A percentile compares a stretch with the other conserved stretches of the same genome.
These are phyloP conservation scores for Corvus cornix DNA, from an alignment of 2,113 vertebrate species.

Conservation along the genomic window DNA sequence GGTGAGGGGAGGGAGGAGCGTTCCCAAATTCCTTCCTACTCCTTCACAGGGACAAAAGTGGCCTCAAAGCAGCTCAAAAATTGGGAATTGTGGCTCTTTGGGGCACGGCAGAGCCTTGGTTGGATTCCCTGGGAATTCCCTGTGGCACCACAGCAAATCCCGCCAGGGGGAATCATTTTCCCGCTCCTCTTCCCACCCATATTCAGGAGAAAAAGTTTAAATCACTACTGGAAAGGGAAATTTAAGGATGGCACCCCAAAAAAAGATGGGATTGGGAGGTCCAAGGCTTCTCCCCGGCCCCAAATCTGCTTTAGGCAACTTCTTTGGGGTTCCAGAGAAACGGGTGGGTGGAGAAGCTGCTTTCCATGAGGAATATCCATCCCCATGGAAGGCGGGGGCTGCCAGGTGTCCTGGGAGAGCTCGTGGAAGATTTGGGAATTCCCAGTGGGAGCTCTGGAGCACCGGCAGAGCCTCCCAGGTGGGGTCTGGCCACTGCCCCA, in stretches of 20 bases:
- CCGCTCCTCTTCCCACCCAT: fast-evolving
- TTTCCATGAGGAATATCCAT: not conserved
- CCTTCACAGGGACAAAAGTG: no score
- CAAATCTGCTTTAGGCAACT: no score
- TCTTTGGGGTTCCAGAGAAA: not conserved
- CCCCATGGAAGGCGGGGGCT: fast-evolving
- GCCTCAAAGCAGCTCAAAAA: not conserved
- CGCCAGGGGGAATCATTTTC: fast-evolving
- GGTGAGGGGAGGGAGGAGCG: fast-evolving
- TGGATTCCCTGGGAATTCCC: not conserved
- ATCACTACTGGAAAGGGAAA: not conserved
- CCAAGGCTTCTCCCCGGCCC: fast-evolving
- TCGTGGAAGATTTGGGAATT: not conserved
- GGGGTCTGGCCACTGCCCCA: fast-evolving
- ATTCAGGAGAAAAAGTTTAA: fast-evolving
- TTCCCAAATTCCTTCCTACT: not conserved
- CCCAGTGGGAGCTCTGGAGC: not conserved
- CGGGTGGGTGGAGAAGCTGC: not conserved
- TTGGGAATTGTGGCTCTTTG: not conserved
- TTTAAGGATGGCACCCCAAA: fast-evolving
- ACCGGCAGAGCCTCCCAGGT: fast-evolving
- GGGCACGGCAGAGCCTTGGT: fast-evolving
- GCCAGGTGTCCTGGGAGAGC: not conserved
- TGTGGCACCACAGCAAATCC: not conserved
- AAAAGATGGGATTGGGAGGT: fast-evolving